Base-by-base conservation (phyloP, 2,113 vertebrate genomes). In the Phalacrocorax aristotelis region DNA sequence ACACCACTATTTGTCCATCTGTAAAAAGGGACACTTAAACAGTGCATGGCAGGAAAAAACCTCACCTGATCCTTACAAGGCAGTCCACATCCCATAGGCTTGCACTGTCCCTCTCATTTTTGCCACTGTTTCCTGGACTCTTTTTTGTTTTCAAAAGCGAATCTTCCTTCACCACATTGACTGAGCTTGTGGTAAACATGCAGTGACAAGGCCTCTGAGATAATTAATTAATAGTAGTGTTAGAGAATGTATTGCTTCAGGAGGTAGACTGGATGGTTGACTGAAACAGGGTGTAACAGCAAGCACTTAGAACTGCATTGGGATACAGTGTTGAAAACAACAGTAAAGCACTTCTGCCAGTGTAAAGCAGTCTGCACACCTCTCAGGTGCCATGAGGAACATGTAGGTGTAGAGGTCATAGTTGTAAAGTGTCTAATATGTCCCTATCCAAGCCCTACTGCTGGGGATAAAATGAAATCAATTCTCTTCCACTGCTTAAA, bases 21-120 rank as follows among this genome's bases (percentile, higher is more conserved):
- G 17, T 32, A 71, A 71, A 86, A 55, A 30, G 21, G 6, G 9
- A 51, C 55, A 21, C 27, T 68, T 23, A 54, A 57, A 88, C 16
- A 82, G 52, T 8, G 2, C 4, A 75, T 3, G 7, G 9, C 25
- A 70, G 49, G n/a, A 51, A 62, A 76, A 58, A 7, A 26, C 18
- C 0, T 0, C 8, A 38, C 15, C 10, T 48, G 21, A 19, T n/a
- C 65, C 70, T 66, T 78, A 44, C 11, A 68, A 62, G 6, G 16
- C 30, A 34, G 34, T 72, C 13, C 8, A 69, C 11, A 75, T 29
- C 15, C 15, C 23, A 30, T 7, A 64, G n/a, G 29, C 15, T 75
- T 52, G 12, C 1, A 3, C 19, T 36, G 11, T 25, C 32, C 16
- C 36, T 66, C 66, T 93, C 30, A 20, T 3, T 72, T 54, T 65